Evolutionary conservation across 2,797 vertebrate species (phyloP).

Genomic region (Aphelocoma californica): DNA sequence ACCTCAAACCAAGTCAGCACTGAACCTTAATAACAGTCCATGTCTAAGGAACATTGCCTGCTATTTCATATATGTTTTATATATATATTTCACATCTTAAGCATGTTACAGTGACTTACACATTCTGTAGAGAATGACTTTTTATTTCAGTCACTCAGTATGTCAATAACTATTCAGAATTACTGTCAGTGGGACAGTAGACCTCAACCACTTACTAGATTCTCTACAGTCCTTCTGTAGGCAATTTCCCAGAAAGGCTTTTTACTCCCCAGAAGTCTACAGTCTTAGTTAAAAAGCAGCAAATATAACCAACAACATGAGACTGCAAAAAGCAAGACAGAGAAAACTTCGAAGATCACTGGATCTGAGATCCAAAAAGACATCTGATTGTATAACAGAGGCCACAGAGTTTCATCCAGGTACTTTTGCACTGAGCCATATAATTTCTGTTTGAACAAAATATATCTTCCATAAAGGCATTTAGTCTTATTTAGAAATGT

Average conservation of each 20-base stretch:
- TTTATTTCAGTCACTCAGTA: background rate
- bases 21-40: background rate
- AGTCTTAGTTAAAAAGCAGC: background rate
- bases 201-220: background rate
- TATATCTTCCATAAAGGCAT: constrained; percentile 54
- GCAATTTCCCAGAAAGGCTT: background rate
- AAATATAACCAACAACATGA: background rate
- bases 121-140: background rate
- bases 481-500: constrained; percentile 50
- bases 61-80: background rate
- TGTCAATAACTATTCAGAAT: background rate
- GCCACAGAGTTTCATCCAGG: constrained; percentile 34
- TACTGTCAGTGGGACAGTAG: background rate
- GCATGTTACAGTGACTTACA: background rate
- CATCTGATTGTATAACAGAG: background rate
- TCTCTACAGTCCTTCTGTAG: background rate
- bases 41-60: background rate
- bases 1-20: background rate
- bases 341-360: background rate
- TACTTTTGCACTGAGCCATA: constrained; percentile 52
- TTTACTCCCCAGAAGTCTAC: background rate
- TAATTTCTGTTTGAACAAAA: constrained; percentile 54
- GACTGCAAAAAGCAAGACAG: background rate
- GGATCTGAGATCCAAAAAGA: background rate
- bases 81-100: background rate